Evolutionary conservation across 2,888 invertebrate species (phyloP), one percentile per base, ranked within the genome.

Genomic region (Ganaspis brasiliensis): DNA sequence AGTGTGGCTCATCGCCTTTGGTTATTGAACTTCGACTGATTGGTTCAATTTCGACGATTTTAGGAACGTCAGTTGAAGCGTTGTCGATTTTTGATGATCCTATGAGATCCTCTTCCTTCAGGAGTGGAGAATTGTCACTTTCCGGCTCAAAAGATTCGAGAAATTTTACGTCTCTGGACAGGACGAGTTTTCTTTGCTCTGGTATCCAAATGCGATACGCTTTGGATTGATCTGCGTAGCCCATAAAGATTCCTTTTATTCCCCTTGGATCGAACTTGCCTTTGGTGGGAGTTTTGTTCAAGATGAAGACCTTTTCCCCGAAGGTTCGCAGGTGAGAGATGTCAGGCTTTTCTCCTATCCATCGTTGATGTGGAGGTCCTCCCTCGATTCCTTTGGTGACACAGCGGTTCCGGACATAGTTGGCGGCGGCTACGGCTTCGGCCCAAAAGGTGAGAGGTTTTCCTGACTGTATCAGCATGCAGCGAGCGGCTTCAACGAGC

Each of bases 401-500:
- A 49, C 72, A 73, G 14, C 73, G 59, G 16, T 77, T 77, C 16
- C 74, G 37, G 5, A 74, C 14, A 24, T 76, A 73, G 35, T 76
- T 78, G 8, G 71, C 77, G 6, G 70, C 35, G 37, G 73, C 73
- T 5, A 76, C 70, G 12, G 76, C 73, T 21, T 76, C 73, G 1
- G 71, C 72, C 77, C 74, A 74, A 31, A 77, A 57, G 1, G 31
- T 40, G n/a, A 55, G 74, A 9, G 73, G 40, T 21, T 67, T 14
- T 5, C 55, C 21, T 10, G 70, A 31, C 8, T 76, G 16, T 9
- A 49, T 19, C 45, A 59, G 16, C 76, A 76, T 73, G 52, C 76
- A 76, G 2, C 70, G 61, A 16, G 76, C 76, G 12, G 72, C 45
- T 31, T 77, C 77, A 2, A 74, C 77, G 52, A 77, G 24, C 49